A percentile compares a stretch with the other conserved stretches of the same genome.
These are phyloP conservation scores for Scalopus aquaticus DNA, from an alignment of 2,113 vertebrate species.

Conservation along the genomic window DNA sequence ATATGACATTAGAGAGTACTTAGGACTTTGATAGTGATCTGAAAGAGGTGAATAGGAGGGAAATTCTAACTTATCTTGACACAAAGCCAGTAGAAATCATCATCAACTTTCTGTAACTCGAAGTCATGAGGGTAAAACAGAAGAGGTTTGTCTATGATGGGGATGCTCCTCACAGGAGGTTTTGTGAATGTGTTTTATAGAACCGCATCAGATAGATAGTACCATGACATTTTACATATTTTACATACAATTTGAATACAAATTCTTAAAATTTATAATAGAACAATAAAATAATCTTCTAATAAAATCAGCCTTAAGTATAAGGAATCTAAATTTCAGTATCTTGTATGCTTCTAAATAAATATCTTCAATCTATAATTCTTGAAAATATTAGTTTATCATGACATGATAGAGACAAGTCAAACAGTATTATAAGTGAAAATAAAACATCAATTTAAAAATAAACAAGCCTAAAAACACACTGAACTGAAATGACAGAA, in stretches of 20 bases:
- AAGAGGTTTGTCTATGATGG: background rate
- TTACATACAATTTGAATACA: conserved; percentile 75
- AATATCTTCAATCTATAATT: conserved; percentile 85
- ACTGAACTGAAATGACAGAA: conserved; percentile 75
- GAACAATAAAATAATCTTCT: conserved; percentile 84
- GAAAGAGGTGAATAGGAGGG: background rate
- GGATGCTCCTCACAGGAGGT: background rate
- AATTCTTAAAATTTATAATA: conserved; percentile 83
- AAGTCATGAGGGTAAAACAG: background rate
- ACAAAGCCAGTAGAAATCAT: conserved; percentile 38
- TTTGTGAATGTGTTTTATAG: conserved; percentile 5
- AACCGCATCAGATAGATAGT: conserved; percentile 57
- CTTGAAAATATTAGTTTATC: conserved; percentile 82
- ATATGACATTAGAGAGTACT: background rate
- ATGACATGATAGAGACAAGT: conserved; percentile 77
- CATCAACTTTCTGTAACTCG: background rate
- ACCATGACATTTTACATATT: conserved; percentile 53
- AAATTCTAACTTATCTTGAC: conserved; percentile 28
- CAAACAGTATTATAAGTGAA: conserved; percentile 70
- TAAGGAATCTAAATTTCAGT: conserved; percentile 81
- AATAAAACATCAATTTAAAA: conserved; percentile 77
- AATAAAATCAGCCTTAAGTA: conserved; percentile 82
- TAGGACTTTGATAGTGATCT: conserved; percentile 8
- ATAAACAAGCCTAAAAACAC: conserved; percentile 76
- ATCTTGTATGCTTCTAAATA: conserved; percentile 84